A percentile compares a stretch with the other conserved stretches of the same genome.
These are phyloP conservation scores for Phrynocephalus versicolor DNA, from an alignment of 2,113 vertebrate genomes.

Conservation along the genomic window DNA sequence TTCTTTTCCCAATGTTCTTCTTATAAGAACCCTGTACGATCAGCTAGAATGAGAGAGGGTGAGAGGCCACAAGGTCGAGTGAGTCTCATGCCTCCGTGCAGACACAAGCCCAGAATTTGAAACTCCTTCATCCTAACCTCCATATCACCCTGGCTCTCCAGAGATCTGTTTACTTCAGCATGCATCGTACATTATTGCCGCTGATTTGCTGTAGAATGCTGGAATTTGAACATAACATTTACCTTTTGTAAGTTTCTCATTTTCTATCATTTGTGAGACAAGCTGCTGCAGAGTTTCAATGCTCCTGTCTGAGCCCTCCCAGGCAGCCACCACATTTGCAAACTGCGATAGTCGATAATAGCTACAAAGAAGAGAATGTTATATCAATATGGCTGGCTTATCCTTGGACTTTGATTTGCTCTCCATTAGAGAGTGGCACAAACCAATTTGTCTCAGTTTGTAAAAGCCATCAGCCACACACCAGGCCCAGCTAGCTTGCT, in stretches of 20 bases:
- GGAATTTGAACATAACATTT: conserved; percentile 2
- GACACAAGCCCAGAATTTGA: too few species aligned
- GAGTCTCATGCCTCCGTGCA: too few species aligned
- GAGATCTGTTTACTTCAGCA: not conserved
- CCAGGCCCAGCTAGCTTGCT: too few species aligned
- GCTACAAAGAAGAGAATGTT: conserved; percentile 42
- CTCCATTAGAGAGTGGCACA: too few species aligned
- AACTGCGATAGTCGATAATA: conserved; percentile 56
- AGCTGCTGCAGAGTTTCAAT: conserved; percentile 51
- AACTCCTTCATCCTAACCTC: too few species aligned
- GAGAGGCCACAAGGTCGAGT: too few species aligned
- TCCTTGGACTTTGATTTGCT: not conserved
- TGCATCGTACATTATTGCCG: not conserved
- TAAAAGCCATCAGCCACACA: not conserved
- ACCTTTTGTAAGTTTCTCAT: conserved; percentile 51
- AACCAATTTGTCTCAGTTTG: not conserved
- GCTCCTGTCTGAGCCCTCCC: conserved; percentile 55
- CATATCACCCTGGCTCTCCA: not conserved
- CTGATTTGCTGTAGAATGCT: not conserved
- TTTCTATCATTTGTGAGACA: conserved; percentile 45
- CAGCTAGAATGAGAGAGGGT: too few species aligned
- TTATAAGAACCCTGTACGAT: too few species aligned
- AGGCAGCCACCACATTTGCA: conserved; percentile 48
- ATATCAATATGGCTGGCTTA: not conserved
- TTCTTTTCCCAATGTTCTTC: too few species aligned